These are phyloP conservation scores for Xestia xanthographa DNA, from an alignment of 2,888 invertebrate genomes.

Conservation along the genomic window DNA sequence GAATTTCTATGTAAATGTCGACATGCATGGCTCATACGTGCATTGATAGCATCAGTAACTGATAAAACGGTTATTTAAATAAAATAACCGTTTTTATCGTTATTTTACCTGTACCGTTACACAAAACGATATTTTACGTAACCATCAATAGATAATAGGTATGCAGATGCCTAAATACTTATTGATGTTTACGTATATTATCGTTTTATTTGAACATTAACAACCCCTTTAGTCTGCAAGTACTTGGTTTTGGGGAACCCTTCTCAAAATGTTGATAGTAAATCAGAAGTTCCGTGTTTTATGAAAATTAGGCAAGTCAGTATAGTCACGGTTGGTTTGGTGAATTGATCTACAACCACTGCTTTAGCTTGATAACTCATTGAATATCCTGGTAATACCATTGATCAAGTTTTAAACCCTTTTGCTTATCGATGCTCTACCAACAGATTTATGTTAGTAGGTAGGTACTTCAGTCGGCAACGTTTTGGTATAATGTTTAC, in stretches of 20 bases:
- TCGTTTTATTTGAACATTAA: conserved; percentile 24
- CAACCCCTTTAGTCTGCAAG: conserved; percentile 17
- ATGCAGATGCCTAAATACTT: neutral
- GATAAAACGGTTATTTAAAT: conserved; percentile 47
- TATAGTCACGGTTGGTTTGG: neutral
- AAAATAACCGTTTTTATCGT: conserved; percentile 28
- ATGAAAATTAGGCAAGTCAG: conserved; percentile 33
- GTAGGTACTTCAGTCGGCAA: neutral
- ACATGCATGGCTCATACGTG: conserved; percentile 58
- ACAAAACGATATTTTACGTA: neutral
- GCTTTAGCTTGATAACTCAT: conserved; percentile 6
- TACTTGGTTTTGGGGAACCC: conserved; percentile 2
- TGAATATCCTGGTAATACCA: neutral
- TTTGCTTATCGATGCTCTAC: neutral
- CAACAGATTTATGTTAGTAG: neutral
- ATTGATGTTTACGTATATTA: conserved; percentile 18
- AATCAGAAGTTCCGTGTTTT: conserved; percentile 44
- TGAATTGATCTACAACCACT: conserved; percentile 31
- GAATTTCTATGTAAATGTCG: conserved; percentile 65
- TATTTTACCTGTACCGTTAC: conserved; percentile 12
- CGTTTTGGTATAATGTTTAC: neutral
- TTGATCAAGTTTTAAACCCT: conserved; percentile 13
- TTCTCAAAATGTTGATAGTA: conserved; percentile 26
- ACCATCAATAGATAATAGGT: neutral
- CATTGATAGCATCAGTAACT: conserved; percentile 58